A percentile compares a stretch with the other conserved stretches of the same genome.
phyloP scores from a whole-genome alignment of 37 sponge, comb jelly and placozoan species.

The Hormiphora californensis region DNA sequence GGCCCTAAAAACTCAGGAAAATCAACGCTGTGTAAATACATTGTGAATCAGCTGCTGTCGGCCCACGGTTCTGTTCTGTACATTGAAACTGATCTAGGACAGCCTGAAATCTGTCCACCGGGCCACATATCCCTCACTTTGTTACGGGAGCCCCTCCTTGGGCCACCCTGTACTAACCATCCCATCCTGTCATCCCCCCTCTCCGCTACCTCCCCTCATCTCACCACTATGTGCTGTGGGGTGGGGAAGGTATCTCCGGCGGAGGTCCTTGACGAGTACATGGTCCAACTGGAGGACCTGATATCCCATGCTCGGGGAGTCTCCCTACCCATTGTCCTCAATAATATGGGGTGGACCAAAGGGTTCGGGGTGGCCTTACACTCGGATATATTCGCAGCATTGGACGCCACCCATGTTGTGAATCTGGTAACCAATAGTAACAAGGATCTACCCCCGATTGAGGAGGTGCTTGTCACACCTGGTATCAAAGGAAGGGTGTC shows the following conservation, averaged over 20 bases:
- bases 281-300: background rate
- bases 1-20: constrained; percentile 41
- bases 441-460: constrained; percentile 16
- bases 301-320: background rate
- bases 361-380: constrained; percentile 30
- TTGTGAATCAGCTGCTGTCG: background rate
- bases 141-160: background rate
- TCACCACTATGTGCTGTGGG: background rate
- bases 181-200: background rate
- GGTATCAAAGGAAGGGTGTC: background rate
- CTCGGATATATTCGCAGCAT: background rate
- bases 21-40: constrained; percentile 1
- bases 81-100: constrained; percentile 16
- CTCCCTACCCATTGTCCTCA: background rate
- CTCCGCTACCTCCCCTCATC: background rate
- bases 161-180: background rate
- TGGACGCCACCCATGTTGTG: constrained; percentile 26
- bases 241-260: constrained; percentile 1
- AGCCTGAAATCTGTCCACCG: constrained; percentile 6
- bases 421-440: background rate
- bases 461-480: background rate
- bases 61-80: background rate
- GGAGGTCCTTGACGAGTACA: constrained; percentile 1
- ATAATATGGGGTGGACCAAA: constrained; percentile 49
- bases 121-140: background rate